Evolutionary conservation across 2,888 invertebrate genomes (phyloP).

Genomic region (Scaptomyza caliginosa): DNA sequence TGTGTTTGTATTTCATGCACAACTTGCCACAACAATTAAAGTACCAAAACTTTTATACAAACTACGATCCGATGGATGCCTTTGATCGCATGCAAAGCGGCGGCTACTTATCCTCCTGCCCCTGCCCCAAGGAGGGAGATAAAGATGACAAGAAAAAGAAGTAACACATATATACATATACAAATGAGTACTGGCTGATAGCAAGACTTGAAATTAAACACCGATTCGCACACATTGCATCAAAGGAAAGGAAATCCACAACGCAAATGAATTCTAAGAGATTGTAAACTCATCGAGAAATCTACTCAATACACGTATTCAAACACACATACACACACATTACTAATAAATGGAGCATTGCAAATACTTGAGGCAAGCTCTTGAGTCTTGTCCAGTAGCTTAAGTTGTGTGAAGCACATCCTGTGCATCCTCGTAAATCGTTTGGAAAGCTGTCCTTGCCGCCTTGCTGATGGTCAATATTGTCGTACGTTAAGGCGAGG

Average conservation of each 20-base stretch:
- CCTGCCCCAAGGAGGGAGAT: slow-evolving; percentile 13
- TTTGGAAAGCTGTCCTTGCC: slow-evolving; percentile 6
- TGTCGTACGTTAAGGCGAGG: neutral
- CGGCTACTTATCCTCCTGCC: slow-evolving; percentile 31
- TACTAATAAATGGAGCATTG: slow-evolving; percentile 57
- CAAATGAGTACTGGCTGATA: neutral
- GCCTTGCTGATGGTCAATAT: slow-evolving; percentile 18
- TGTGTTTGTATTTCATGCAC: slow-evolving; percentile 11
- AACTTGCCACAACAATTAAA: slow-evolving; percentile 32
- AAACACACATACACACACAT: neutral
- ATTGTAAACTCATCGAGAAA: slow-evolving; percentile 14
- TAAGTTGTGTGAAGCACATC: slow-evolving; percentile 6
- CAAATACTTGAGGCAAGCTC: slow-evolving; percentile 21
- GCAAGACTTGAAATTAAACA: neutral
- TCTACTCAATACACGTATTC: neutral
- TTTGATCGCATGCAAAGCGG: slow-evolving; percentile 64
- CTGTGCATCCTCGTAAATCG: slow-evolving; percentile 4
- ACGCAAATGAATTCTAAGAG: slow-evolving; percentile 40
- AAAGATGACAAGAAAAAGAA: slow-evolving; percentile 28
- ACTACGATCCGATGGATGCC: slow-evolving; percentile 57
- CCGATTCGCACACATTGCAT: slow-evolving; percentile 5
- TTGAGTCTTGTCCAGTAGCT: neutral
- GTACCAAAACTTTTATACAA: slow-evolving; percentile 52
- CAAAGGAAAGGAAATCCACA: slow-evolving; percentile 27
- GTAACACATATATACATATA: neutral